Conservation (phyloP, 2,113 vertebrate genomes). For the Colinus virginianus region DNA sequence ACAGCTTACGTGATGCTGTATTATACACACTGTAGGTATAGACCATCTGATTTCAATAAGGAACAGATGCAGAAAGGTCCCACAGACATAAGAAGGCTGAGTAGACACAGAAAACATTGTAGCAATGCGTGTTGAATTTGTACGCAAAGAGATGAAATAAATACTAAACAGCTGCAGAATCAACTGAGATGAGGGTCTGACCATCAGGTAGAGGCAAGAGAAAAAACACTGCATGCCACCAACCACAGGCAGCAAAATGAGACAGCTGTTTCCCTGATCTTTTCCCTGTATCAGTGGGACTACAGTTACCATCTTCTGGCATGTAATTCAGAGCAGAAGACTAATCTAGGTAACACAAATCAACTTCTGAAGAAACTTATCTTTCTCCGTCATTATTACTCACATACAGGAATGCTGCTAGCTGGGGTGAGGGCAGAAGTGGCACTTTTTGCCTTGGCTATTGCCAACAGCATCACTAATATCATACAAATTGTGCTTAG, state of each 20-base stretch:
- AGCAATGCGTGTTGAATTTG: not conserved
- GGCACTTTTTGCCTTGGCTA: not conserved
- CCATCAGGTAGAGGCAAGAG: not conserved
- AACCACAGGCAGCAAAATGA: not conserved
- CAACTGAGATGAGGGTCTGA: not conserved
- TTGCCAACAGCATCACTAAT: not conserved
- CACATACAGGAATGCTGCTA: not conserved
- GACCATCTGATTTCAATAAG: not conserved
- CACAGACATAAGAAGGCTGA: not conserved
- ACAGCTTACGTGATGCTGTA: not conserved
- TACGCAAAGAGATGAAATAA: not conserved
- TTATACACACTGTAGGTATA: not conserved
- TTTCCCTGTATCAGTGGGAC: not conserved
- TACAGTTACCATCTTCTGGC: not conserved
- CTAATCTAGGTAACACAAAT: slow-evolving; percentile 19
- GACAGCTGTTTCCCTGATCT: not conserved
- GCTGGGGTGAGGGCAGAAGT: not conserved
- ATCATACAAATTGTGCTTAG: not conserved
- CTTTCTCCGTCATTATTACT: not conserved
- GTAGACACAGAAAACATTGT: not conserved
- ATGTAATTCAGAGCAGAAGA: not conserved
- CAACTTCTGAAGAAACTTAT: not conserved
- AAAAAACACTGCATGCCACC: not conserved
- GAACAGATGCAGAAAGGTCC: not conserved
- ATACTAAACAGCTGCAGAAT: not conserved